phyloP scores from a whole-genome alignment of 2,888 invertebrate genomes.

The Drosophila meridiana region DNA sequence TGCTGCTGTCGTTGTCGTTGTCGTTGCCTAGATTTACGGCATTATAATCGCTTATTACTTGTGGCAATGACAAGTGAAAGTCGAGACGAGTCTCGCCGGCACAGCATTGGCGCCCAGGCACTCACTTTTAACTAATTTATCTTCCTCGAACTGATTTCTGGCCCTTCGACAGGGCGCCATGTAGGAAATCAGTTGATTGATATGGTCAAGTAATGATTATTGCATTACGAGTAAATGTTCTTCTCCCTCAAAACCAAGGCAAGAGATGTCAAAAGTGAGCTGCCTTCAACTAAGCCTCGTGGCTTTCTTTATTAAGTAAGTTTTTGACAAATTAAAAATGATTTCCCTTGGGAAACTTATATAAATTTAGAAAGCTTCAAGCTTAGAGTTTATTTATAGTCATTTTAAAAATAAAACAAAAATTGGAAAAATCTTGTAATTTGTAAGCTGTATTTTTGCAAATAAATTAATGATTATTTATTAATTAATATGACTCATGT shows the following conservation, averaged over 20 bases:
- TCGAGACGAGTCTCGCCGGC: constrained; percentile 17
- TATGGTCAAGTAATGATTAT: constrained; percentile 3
- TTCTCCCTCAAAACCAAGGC: too few relatives aligned
- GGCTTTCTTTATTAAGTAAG: neutral
- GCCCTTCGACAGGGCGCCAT: constrained; percentile 3
- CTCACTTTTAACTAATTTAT: constrained; percentile 57
- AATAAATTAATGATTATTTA: too few relatives aligned
- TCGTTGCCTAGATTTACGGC: constrained; percentile 47
- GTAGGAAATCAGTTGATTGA: constrained; percentile 5
- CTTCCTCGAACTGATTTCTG: constrained; percentile 57
- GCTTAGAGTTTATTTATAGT: too few relatives aligned
- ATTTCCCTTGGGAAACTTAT: neutral
- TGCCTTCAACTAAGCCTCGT: too few relatives aligned
- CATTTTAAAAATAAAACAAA: too few relatives aligned
- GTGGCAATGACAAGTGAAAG: constrained; percentile 55
- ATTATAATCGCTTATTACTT: constrained; percentile 72
- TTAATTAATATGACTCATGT: too few relatives aligned
- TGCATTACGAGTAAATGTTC: neutral
- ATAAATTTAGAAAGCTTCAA: neutral
- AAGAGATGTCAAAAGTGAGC: neutral
- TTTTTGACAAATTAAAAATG: neutral
- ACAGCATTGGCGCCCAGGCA: constrained; percentile 8
- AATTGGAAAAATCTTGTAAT: too few relatives aligned
- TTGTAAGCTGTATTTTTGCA: too few relatives aligned
- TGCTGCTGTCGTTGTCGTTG: neutral